Evolutionary conservation across 2,113 vertebrate species (phyloP).

Genomic region (Colaptes auratus): DNA sequence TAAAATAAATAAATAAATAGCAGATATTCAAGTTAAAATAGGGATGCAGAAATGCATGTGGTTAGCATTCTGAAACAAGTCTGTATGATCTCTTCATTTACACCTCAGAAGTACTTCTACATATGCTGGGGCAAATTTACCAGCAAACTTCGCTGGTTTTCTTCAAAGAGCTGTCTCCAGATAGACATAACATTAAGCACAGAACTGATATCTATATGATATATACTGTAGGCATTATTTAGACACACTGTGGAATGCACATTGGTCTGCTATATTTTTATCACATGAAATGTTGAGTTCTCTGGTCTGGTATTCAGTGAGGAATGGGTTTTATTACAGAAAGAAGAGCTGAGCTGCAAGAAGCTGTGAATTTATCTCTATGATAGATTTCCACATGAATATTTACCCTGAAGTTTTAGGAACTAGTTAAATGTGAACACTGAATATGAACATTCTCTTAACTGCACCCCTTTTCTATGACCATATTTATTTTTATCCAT

Average conservation of each 20-base stretch:
- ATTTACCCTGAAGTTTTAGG: slow-evolving; percentile 15
- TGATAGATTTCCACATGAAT: neutral
- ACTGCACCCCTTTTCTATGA: neutral
- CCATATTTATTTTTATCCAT: neutral
- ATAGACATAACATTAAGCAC: neutral
- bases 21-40: neutral
- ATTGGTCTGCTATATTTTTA: neutral
- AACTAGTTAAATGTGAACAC: neutral
- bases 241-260: neutral
- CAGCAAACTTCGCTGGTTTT: neutral
- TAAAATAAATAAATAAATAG: neutral
- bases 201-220: neutral
- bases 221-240: neutral
- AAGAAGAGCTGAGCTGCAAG: neutral
- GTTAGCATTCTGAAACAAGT: neutral
- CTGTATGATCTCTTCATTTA: neutral
- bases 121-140: neutral
- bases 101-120: neutral
- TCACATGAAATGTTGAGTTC: neutral
- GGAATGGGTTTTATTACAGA: slow-evolving; percentile 19
- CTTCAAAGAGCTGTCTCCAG: neutral
- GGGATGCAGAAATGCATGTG: neutral
- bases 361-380: neutral
- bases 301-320: neutral
- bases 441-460: neutral